Conservation (phyloP, 2,797 vertebrate species). For the Chaunax sp. region DNA sequence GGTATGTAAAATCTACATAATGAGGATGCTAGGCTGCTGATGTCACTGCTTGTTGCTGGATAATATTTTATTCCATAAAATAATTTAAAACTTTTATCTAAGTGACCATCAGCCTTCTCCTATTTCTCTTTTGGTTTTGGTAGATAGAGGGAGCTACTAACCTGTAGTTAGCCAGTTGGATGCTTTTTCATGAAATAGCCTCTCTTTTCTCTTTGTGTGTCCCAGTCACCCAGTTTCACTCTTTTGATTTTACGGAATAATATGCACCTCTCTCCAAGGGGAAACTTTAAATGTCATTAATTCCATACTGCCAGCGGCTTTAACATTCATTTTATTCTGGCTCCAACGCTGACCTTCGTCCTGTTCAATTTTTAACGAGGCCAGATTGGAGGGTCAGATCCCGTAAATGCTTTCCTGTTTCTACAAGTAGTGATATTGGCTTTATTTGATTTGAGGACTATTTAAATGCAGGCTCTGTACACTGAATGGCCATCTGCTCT, state of each 20-base stretch:
- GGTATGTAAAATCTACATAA: neutral
- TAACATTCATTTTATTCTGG: conserved; percentile 18
- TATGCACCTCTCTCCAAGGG: neutral
- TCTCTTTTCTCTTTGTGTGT: conserved; percentile 12
- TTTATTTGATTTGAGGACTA: conserved; percentile 80
- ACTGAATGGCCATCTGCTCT: conserved; percentile 70
- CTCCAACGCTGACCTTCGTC: conserved; percentile 40
- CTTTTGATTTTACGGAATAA: conserved; percentile 14
- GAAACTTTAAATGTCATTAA: conserved; percentile 7
- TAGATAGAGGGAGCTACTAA: conserved; percentile 79
- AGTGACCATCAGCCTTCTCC: neutral
- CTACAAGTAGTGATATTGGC: conserved; percentile 74
- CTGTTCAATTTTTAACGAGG: conserved; percentile 60
- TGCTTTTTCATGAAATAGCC: conserved; percentile 42
- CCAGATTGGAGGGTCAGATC: conserved; percentile 55
- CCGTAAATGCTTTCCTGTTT: conserved; percentile 27
- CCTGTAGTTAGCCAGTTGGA: conserved; percentile 54
- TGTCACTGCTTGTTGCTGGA: neutral
- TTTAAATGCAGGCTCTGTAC: conserved; percentile 51
- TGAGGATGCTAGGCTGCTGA: neutral
- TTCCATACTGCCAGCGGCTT: conserved; percentile 37
- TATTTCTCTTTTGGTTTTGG: conserved; percentile 59
- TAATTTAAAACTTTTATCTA: neutral
- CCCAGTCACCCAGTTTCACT: conserved; percentile 30
- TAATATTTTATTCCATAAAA: neutral